phyloP scores from a whole-genome alignment of 2,797 vertebrate species.

The Danio albolineatus region DNA sequence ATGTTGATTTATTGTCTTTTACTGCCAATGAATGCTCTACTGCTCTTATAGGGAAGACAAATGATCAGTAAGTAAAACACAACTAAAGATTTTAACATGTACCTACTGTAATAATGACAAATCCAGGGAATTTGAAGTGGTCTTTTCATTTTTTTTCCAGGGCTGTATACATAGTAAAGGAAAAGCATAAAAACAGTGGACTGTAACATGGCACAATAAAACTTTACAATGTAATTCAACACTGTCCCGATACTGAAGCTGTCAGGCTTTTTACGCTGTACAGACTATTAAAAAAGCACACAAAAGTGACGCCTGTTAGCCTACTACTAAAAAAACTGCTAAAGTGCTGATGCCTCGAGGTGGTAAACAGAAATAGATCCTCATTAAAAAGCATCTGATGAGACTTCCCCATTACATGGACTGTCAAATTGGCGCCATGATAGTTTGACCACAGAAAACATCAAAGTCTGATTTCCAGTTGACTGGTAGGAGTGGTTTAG shows the following conservation, averaged over 20 bases:
- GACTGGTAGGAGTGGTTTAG: neutral
- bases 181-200: neutral
- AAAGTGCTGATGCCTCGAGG: conserved; percentile 15
- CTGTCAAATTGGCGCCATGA: neutral
- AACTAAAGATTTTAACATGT: no score
- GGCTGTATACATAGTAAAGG: no score
- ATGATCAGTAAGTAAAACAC: no score
- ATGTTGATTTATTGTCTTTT: no score
- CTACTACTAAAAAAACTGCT: neutral
- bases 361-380: conserved; percentile 22
- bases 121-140: no score
- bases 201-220: neutral
- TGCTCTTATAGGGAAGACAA: no score
- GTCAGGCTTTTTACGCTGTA: conserved; percentile 48
- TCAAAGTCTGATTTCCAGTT: neutral
- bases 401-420: conserved; percentile 7
- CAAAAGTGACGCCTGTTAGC: conserved; percentile 26
- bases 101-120: no score
- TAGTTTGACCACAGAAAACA: neutral
- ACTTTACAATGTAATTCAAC: neutral
- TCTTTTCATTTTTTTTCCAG: no score
- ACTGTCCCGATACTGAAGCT: conserved; percentile 29
- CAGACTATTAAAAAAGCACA: conserved; percentile 29
- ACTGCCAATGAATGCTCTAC: no score
- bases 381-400: neutral